Evolutionary conservation across 2,113 vertebrate genomes (phyloP).

Genomic region (Rhinolophus ferrumequinum): DNA sequence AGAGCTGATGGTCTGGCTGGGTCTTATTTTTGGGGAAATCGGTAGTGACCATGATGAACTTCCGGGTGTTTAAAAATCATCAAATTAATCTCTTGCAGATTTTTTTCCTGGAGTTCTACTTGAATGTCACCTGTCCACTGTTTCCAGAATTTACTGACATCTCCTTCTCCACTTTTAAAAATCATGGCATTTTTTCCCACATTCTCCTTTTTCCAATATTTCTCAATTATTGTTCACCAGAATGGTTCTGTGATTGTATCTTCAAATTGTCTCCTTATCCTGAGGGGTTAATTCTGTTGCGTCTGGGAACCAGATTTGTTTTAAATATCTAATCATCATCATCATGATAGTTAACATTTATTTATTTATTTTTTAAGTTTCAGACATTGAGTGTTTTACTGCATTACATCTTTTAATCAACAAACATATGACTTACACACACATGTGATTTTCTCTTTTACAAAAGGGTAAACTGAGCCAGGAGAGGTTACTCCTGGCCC

Average conservation of each 20-base stretch:
- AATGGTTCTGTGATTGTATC: neutral
- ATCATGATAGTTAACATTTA: neutral
- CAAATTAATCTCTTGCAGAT: neutral
- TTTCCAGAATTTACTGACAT: neutral
- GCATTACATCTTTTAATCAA: neutral
- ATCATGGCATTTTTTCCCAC: neutral
- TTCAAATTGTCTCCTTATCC: conserved; percentile 15
- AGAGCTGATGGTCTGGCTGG: too few relatives aligned
- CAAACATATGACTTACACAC: neutral
- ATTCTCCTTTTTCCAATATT: neutral
- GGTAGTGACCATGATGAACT: neutral
- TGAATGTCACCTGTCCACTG: neutral
- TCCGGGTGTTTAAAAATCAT: neutral
- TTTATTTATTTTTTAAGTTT: neutral
- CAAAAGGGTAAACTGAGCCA: neutral
- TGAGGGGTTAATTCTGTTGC: neutral
- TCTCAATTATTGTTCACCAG: neutral
- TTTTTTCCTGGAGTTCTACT: neutral
- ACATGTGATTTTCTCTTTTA: neutral
- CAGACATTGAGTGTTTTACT: neutral
- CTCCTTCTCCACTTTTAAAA: neutral
- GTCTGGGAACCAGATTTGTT: neutral
- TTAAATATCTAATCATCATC: neutral
- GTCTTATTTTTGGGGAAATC: too few relatives aligned
- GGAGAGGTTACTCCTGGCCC: neutral